Base-by-base conservation (phyloP, 2,113 vertebrate species). In the Tyrannus savana region DNA sequence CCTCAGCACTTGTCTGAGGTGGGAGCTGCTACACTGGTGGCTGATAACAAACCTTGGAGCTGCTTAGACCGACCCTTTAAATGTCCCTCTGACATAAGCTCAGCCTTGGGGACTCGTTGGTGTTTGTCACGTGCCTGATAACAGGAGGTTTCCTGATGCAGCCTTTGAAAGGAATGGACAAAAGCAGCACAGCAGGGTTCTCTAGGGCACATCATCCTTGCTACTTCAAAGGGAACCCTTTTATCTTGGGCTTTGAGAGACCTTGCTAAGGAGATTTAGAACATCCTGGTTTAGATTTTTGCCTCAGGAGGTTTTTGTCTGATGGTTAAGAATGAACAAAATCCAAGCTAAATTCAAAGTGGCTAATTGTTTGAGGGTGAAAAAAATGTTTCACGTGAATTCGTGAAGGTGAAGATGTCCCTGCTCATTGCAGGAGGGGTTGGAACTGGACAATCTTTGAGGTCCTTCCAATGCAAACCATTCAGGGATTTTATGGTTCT, bases 221-320 rank as follows among this genome's bases (percentile, higher is more conserved):
- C 71, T 87, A 28, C 37, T 92, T 95, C 76, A 92, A 95, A 94
- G 74, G 49, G 49, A 84, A 59, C 63, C 53, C 90, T 96, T 95
- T 92, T 24, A 92, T 96, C 67, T 66, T 25, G 46, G 44, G 15
- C 58, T 90, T 72, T 50, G 27, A 81, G 50, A 64, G 50, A 41
- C 58, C 7, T 5, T 23, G 23, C 30, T 66, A 42, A 93, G 46
- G 52, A 80, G 60, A 33, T 86, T 73, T 28, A 19, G 31, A 64
- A 88, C 53, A 80, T 47, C 55, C 53, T 56, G 28, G 37, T 58
- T 50, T 63, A 68, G 59, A 31, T 14, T 72, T 74, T 89, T 78
- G 39, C 66, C 52, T 66, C 24, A 1, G 31, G 81, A 91, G 63
- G 22, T 46, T 50, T 19, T 37, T 62, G 44, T 31, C 19, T 21